phyloP scores from a whole-genome alignment of 2,888 invertebrate species.

The Oegoconia quadripuncta region DNA sequence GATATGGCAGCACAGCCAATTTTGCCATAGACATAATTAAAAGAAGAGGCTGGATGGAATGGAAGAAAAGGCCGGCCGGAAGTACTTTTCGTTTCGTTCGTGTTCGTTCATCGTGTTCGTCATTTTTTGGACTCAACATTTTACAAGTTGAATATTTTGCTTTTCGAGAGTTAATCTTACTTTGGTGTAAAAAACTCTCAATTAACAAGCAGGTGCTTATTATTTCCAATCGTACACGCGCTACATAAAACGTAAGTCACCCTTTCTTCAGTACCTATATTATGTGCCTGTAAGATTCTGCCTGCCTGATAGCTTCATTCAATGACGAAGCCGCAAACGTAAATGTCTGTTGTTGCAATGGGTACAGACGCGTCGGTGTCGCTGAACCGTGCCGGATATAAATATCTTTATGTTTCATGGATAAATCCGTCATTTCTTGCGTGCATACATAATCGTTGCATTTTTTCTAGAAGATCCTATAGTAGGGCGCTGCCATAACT shows the following conservation, averaged over 20 bases:
- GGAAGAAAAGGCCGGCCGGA: too few relatives aligned
- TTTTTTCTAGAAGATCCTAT: neutral
- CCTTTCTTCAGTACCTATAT: neutral
- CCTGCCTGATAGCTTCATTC: too few relatives aligned
- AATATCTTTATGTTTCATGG: conserved; percentile 31
- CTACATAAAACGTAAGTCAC: neutral
- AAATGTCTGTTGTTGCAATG: conserved; percentile 41
- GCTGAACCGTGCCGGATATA: conserved; percentile 30
- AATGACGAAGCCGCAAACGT: conserved; percentile 45
- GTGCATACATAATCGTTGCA: neutral
- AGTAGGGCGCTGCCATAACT: too few relatives aligned
- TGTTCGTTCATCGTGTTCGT: too few relatives aligned
- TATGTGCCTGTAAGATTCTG: neutral
- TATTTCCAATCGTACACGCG: neutral
- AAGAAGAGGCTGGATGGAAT: too few relatives aligned
- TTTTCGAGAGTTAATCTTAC: too few relatives aligned
- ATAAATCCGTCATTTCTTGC: conserved; percentile 3
- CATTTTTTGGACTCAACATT: too few relatives aligned
- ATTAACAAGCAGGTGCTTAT: neutral
- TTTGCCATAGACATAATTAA: too few relatives aligned
- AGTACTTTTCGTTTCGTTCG: too few relatives aligned
- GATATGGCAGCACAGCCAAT: too few relatives aligned
- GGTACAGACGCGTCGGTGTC: conserved; percentile 32
- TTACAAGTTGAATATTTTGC: too few relatives aligned
- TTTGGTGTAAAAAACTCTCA: too few relatives aligned